Evolutionary conservation across 2,888 invertebrate genomes (phyloP).

Genomic region (Allophyes oxyacanthae): DNA sequence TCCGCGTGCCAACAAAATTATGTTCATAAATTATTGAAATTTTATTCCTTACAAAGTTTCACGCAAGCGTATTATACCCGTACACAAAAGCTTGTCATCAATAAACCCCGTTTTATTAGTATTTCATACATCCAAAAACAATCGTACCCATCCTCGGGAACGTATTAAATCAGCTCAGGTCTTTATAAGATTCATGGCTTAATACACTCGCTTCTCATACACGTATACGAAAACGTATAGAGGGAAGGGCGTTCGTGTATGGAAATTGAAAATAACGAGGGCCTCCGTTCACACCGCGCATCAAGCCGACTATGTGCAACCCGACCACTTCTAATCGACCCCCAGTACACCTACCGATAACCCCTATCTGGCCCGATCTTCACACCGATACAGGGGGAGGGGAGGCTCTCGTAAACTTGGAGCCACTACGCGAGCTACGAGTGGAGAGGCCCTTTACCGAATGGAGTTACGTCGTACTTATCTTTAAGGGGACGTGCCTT

Average conservation of each 20-base stretch:
- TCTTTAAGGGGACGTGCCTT: slow-evolving; percentile 86
- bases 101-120: slow-evolving; percentile 59
- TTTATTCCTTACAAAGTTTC: slow-evolving; percentile 46
- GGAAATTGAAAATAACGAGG: slow-evolving; percentile 89
- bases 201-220: slow-evolving; percentile 83
- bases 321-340: slow-evolving; percentile 79
- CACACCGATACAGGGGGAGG: slow-evolving; percentile 72
- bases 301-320: slow-evolving; percentile 80
- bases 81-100: slow-evolving; percentile 45
- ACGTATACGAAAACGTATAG: slow-evolving; percentile 81
- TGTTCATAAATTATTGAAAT: slow-evolving; percentile 50
- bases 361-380: slow-evolving; percentile 76
- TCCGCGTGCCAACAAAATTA: slow-evolving; percentile 43
- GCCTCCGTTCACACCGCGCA: slow-evolving; percentile 85
- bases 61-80: slow-evolving; percentile 43
- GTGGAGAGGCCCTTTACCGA: slow-evolving; percentile 86
- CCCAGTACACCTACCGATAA: slow-evolving; percentile 71
- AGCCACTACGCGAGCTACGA: slow-evolving; percentile 78
- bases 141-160: slow-evolving; percentile 61
- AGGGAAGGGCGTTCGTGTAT: slow-evolving; percentile 83
- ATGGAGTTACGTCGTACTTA: slow-evolving; percentile 89
- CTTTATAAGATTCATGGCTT: slow-evolving; percentile 87
- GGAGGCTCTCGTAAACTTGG: slow-evolving; percentile 78
- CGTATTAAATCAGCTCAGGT: slow-evolving; percentile 79
- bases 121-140: slow-evolving; percentile 65